Conservation (phyloP, 2,888 invertebrate genomes). For the Hipparchia sbordonii region DNA sequence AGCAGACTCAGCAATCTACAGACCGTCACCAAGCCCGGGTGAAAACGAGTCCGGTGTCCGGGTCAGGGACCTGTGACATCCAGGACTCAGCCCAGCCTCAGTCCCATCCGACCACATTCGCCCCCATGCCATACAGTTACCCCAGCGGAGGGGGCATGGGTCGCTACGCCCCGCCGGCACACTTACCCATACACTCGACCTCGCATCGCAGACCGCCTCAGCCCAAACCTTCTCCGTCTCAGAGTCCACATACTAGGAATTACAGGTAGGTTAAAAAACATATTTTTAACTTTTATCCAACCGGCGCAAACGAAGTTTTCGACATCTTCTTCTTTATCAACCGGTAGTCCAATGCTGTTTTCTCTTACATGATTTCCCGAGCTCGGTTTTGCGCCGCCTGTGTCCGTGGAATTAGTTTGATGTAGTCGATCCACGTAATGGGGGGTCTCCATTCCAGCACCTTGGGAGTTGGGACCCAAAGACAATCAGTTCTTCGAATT, state of each 20-base stretch:
- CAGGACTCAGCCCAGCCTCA: conserved; percentile 84
- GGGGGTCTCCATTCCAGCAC: too few species aligned
- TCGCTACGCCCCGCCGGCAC: conserved; percentile 74
- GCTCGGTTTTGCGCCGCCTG: too few species aligned
- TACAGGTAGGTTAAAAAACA: conserved; percentile 66
- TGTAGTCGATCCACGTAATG: too few species aligned
- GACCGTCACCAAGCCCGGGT: conserved; percentile 74
- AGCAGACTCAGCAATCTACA: conserved; percentile 71
- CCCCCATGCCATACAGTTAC: conserved; percentile 71
- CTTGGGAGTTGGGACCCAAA: too few species aligned
- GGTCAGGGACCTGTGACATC: conserved; percentile 70
- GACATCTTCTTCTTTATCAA: too few species aligned
- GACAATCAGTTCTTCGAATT: too few species aligned
- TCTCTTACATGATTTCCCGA: too few species aligned
- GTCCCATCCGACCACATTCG: conserved; percentile 69
- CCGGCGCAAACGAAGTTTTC: too few species aligned
- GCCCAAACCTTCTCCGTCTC: conserved; percentile 79
- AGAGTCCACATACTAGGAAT: conserved; percentile 81
- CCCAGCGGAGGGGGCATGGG: conserved; percentile 71
- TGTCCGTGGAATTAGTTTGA: too few species aligned
- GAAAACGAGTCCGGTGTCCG: conserved; percentile 76
- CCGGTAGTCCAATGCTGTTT: too few species aligned
- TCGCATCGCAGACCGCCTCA: conserved; percentile 73
- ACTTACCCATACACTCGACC: conserved; percentile 83
- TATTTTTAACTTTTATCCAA: background rate